Evolutionary conservation across 1,140 invertebrate genomes (phyloP), one percentile per base, ranked within the genome.

Genomic region (Drosophila sp.): DNA sequence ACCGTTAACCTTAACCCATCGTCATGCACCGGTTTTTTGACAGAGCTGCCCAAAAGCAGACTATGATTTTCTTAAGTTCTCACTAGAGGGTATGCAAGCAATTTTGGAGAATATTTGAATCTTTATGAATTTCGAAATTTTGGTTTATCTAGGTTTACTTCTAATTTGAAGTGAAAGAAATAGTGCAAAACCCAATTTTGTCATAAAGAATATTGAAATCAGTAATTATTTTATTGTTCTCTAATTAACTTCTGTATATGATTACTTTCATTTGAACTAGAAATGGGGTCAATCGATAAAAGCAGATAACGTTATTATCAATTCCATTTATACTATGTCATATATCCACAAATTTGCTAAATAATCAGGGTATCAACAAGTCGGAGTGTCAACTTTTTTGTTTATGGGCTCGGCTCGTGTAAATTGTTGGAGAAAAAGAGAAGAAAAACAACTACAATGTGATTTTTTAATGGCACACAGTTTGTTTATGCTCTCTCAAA

Each of bases 381-480:
- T 54, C 62, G 67, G 61, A 35, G 50, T 41, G 17, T 40, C 63
- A 38, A 57, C 57, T 47, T 65, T 41, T 38, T 76, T 55, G 66
- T 80, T 89, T 89, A 89, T 89, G 84, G 84, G 80, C 77, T 80
- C 77, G 84, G 84, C 84, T 79, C 84, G 77, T 84, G 84, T 72
- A 60, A 47, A 55, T 64, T 79, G 41, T 50, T 44, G 41, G 41
- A 44, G 60, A 40, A 65, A 61, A 2, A 33, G 47, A 2, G 25
- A 44, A 47, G 56, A 30, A 38, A 41, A 27, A 10, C 35, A 55
- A 27, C 50, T 60, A 60, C 33, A 83, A 87, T 80, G 67, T 83
- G 83, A 86, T 73, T 87, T 86, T 86, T 76, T 71, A 76, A 73
- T 60, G 35, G 60, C 67, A 77, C 67, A 62, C 44, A 76, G 69